These are phyloP conservation scores for Protonibea diacanthus DNA, from an alignment of 2,797 vertebrate species.

Conservation along the genomic window DNA sequence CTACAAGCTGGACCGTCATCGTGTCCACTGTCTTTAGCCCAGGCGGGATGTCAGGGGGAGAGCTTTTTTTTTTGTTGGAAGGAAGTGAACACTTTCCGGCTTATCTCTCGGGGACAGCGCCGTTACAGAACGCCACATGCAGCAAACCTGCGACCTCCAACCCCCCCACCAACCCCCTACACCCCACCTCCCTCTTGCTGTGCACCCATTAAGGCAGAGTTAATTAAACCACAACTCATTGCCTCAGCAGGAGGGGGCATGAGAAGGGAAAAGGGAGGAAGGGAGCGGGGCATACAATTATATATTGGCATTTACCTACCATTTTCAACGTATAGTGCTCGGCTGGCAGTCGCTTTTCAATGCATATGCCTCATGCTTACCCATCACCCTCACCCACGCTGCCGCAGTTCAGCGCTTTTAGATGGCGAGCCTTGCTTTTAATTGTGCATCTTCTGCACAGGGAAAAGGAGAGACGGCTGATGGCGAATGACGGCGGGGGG, in stretches of 20 bases:
- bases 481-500: not conserved
- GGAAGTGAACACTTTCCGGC: slow-evolving; percentile 45
- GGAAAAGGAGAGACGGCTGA: not conserved
- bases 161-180: not conserved
- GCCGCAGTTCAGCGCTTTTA: slow-evolving; percentile 10
- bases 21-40: slow-evolving; percentile 43
- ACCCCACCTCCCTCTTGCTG: slow-evolving; percentile 61
- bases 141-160: slow-evolving; percentile 66
- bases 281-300: slow-evolving; percentile 50
- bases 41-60: slow-evolving; percentile 30
- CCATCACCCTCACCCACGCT: slow-evolving; percentile 7
- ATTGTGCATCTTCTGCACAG: slow-evolving; percentile 35
- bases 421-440: slow-evolving; percentile 33
- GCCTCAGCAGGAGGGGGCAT: slow-evolving; percentile 69
- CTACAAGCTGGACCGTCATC: slow-evolving; percentile 44
- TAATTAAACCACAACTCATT: slow-evolving; percentile 86
- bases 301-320: slow-evolving; percentile 75
- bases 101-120: slow-evolving; percentile 75
- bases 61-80: slow-evolving; percentile 40
- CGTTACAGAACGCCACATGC: slow-evolving; percentile 48
- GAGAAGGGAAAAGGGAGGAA: slow-evolving; percentile 23
- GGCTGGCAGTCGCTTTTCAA: slow-evolving; percentile 53
- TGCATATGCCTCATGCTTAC: slow-evolving; percentile 37
- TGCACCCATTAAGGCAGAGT: slow-evolving; percentile 82
- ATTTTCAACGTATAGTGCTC: slow-evolving; percentile 61